Percentiles rank a stretch among this genome's conserved stretches.
phyloP scores from a whole-genome alignment of 2,888 invertebrate species.

The Dorcus parallelipipedus region DNA sequence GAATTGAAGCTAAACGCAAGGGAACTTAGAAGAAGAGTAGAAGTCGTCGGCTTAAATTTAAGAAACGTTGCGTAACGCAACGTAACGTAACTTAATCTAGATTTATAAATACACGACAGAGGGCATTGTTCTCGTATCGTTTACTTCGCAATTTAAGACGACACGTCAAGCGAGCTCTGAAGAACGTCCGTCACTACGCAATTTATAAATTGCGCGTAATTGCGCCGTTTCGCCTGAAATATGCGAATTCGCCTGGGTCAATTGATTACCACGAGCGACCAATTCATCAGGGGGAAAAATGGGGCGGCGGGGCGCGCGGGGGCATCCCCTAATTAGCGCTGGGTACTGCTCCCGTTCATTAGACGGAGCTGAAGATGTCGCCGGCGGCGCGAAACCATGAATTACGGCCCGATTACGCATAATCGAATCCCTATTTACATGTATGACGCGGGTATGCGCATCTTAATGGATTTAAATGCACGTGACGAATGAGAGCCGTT shows the following conservation, averaged over 20 bases:
- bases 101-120: no score
- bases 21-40: no score
- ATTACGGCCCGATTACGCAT: conserved; percentile 9
- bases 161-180: no score
- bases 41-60: no score
- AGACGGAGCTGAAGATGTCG: conserved; percentile 8
- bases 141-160: no score
- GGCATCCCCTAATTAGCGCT: background rate
- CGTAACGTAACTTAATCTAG: no score
- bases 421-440: conserved; percentile 9
- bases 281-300: background rate
- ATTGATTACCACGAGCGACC: conserved; percentile 1
- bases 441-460: background rate
- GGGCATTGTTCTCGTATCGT: no score
- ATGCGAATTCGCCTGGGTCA: background rate
- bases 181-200: no score
- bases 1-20: no score
- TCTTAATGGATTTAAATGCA: background rate
- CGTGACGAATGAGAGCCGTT: background rate
- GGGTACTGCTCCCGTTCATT: conserved; percentile 11
- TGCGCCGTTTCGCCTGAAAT: background rate
- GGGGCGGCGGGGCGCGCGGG: no score
- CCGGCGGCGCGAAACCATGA: conserved; percentile 10
- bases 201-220: background rate
- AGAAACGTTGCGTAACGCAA: no score